These are phyloP conservation scores for Spinus olivaceus DNA, from an alignment of 2,797 vertebrate species.

Conservation along the genomic window DNA sequence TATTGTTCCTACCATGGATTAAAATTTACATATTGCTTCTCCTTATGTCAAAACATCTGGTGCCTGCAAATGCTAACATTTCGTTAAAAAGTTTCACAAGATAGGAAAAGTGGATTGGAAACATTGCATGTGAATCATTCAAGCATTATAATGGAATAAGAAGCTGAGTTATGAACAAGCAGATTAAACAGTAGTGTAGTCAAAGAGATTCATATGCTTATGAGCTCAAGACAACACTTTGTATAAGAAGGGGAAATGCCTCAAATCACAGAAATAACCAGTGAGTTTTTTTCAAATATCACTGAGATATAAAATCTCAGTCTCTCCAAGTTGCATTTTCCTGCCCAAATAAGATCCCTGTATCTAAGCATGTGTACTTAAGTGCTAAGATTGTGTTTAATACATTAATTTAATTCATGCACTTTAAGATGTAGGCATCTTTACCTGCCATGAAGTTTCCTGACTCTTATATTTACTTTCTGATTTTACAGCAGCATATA, in stretches of 20 bases:
- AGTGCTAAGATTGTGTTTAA: background rate
- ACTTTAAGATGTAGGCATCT: background rate
- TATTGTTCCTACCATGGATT: conserved; percentile 77
- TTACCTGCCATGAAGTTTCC: background rate
- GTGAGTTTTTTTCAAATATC: background rate
- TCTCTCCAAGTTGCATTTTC: background rate
- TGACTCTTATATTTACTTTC: background rate
- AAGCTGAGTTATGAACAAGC: conserved; percentile 56
- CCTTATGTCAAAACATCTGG: conserved; percentile 83
- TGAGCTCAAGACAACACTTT: conserved; percentile 17
- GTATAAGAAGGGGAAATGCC: background rate
- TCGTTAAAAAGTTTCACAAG: conserved; percentile 75
- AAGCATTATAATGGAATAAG: conserved; percentile 76
- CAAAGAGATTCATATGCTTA: conserved; percentile 69
- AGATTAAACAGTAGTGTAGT: conserved; percentile 54
- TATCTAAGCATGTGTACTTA: background rate
- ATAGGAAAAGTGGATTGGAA: conserved; percentile 71
- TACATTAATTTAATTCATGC: background rate
- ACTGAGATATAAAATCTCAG: background rate
- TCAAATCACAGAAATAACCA: background rate
- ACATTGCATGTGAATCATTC: conserved; percentile 66
- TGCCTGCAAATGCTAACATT: conserved; percentile 76
- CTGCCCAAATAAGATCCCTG: background rate
- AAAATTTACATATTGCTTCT: conserved; percentile 81
- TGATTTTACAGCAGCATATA: background rate